Evolutionary conservation across 2,797 vertebrate species (phyloP), one percentile per base, ranked within the genome.

Genomic region (Coracias cyanogaster): DNA sequence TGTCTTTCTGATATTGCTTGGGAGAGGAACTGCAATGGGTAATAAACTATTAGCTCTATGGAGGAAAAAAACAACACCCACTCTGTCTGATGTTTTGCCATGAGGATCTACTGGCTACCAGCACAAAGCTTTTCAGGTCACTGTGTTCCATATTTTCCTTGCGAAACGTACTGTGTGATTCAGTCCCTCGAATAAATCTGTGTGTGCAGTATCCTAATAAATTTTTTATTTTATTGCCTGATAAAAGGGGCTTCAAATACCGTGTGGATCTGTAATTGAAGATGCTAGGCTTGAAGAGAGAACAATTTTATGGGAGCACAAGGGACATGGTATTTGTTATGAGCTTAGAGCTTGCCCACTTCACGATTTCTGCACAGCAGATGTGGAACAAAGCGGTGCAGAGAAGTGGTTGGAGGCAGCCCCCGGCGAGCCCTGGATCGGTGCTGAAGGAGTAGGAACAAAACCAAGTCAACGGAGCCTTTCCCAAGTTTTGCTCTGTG

Each of bases 71-170:
- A 39, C 76, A 88, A 71, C 81, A 87, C 96, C 93, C 96, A 91
- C 76, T 93, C 84, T 95, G 82, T 95, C 96, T 96, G 93, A 97
- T 97, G 94, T 96, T 96, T 92, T 96, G 96, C 94, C 90, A 95
- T 85, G 90, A 97, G 83, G 96, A 93, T 91, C 79, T 72, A 58
- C 35, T 91, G 91, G 81, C 85, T 84, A 82, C 76, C 71, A 89
- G 49, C 79, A 91, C 77, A 93, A 89, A 95, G 89, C 93, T 93
- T 78, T 92, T 87, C 57, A 90, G 97, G 97, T 98, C 98, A 97
- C 88, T n/a, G 13, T 96, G 96, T 92, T 97, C 96, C 58, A 20
- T 93, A 80, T 95, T 89, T 96, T 86, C 79, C 67, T 86, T 94
- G 64, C 94, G 79, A 96, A 92, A 83, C 33, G 15, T 67, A 79